phyloP scores from a whole-genome alignment of 2,888 invertebrate species.

The Epiblema foenella region DNA sequence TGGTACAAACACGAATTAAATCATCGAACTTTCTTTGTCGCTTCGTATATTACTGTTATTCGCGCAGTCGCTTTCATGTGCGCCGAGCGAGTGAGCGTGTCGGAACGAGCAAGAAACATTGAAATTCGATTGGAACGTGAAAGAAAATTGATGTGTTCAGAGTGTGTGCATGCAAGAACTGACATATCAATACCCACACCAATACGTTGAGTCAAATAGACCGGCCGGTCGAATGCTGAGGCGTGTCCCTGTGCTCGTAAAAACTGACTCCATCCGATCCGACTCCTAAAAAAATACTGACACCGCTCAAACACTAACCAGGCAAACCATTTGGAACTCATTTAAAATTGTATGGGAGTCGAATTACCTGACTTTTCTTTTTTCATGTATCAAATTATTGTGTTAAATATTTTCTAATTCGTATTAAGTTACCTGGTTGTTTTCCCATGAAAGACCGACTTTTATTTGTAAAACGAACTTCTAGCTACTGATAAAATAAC shows the following conservation, averaged over 20 bases:
- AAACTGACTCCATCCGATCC: constrained; percentile 61
- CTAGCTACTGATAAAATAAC: not conserved
- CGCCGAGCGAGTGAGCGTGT: too few species aligned
- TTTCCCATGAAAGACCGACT: too few species aligned
- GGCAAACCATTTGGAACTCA: not conserved
- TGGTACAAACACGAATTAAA: too few species aligned
- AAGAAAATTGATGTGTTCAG: too few species aligned
- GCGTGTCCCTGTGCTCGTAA: constrained; percentile 63
- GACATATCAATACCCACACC: not conserved
- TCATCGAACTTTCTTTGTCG: too few species aligned
- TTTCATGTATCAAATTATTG: too few species aligned
- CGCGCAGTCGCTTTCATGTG: too few species aligned
- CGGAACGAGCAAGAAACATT: too few species aligned
- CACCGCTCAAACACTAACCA: constrained; percentile 18
- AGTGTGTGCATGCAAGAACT: not conserved
- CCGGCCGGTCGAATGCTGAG: constrained; percentile 53
- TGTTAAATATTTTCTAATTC: too few species aligned
- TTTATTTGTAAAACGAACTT: too few species aligned
- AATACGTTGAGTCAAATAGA: constrained; percentile 2
- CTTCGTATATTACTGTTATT: too few species aligned
- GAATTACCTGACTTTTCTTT: not conserved
- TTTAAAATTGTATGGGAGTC: not conserved
- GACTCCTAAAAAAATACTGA: constrained; percentile 45
- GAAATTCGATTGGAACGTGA: too few species aligned
- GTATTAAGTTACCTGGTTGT: not conserved